Conservation (phyloP, 2,797 vertebrate genomes). For the Argyrosomus regius region DNA sequence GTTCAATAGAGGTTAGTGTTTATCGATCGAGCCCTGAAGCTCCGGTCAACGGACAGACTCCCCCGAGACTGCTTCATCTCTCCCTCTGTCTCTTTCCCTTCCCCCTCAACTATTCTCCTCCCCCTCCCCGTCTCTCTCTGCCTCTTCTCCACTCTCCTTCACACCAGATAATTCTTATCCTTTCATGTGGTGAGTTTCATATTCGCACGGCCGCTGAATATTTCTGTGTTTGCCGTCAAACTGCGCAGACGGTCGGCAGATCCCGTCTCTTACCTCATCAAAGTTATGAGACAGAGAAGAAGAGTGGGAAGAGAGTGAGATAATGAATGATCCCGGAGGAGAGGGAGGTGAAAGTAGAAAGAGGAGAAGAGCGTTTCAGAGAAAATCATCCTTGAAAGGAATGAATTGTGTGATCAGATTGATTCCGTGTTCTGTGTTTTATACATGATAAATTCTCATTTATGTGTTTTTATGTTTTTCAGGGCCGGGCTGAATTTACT, state of each 20-base stretch:
- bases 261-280: conserved; percentile 71
- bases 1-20: conserved; percentile 90
- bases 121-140: conserved; percentile 30
- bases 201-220: conserved; percentile 80
- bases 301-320: conserved; percentile 62
- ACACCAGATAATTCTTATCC: conserved; percentile 58
- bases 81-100: conserved; percentile 63
- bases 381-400: conserved; percentile 25
- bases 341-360: conserved; percentile 21
- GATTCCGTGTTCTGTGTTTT: conserved; percentile 32
- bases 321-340: conserved; percentile 42
- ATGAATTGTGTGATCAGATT: conserved; percentile 38
- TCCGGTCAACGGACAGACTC: conserved; percentile 87
- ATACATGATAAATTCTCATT: conserved; percentile 33
- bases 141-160: conserved; percentile 44
- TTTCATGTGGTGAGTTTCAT: conserved; percentile 73
- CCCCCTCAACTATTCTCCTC: conserved; percentile 51
- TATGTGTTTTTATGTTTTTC: conserved; percentile 58
- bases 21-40: conserved; percentile 87
- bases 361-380: conserved; percentile 25
- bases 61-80: conserved; percentile 80
- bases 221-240: conserved; percentile 81
- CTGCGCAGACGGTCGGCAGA: conserved; percentile 64
- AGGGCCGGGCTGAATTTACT: conserved; percentile 88
- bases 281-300: conserved; percentile 67